Percentiles rank a stretch among this genome's conserved stretches.
Conservation (phyloP, 2,113 vertebrate genomes). For the Brachypodius melanocephalos region DNA sequence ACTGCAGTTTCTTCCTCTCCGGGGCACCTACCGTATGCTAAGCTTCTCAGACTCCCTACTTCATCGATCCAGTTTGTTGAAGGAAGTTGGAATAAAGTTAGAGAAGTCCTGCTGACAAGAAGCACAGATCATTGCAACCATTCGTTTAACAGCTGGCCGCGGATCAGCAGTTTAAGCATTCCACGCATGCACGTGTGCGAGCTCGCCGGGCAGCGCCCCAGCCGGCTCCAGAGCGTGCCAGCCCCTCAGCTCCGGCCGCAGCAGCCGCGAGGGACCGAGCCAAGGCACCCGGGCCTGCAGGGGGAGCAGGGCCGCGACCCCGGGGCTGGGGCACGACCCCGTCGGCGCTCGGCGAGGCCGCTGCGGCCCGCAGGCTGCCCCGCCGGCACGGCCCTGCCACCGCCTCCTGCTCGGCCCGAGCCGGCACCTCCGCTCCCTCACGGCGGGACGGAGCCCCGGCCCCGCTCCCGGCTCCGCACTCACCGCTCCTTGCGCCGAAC, state of each 20-base stretch:
- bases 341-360: not conserved
- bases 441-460: not conserved
- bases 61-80: accelerated
- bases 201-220: not conserved
- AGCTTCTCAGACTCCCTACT: no score
- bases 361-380: not conserved
- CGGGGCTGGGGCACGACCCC: not conserved
- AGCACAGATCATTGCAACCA: accelerated
- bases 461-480: not conserved
- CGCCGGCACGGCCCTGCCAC: not conserved
- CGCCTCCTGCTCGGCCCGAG: not conserved
- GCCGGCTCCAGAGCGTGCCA: not conserved
- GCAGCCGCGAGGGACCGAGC: not conserved
- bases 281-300: not conserved
- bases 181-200: accelerated
- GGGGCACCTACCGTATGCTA: accelerated
- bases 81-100: not conserved
- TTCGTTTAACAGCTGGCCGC: accelerated
- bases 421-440: not conserved
- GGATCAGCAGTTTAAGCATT: accelerated
- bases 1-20: accelerated
- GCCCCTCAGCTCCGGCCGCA: accelerated
- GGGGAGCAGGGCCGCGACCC: not conserved
- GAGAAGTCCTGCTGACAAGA: not conserved
- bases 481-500: not conserved